Percentiles rank a stretch among this genome's conserved stretches.
phyloP scores from a whole-genome alignment of 2,113 vertebrate species.

The Hirundichthys speculiger region DNA sequence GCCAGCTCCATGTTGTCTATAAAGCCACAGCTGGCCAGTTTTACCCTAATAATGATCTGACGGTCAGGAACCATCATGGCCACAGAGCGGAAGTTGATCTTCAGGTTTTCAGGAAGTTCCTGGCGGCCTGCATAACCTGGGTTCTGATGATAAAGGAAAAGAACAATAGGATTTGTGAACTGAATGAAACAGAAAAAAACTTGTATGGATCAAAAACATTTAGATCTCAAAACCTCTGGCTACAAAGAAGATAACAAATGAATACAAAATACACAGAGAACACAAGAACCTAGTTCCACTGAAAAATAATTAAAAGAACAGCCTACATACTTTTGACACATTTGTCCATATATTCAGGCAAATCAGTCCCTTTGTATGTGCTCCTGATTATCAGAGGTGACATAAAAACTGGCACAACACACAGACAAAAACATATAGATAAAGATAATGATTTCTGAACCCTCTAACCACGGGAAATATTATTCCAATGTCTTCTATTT shows the following conservation, averaged over 20 bases:
- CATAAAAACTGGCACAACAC: too few relatives aligned
- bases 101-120: slow-evolving; percentile 96
- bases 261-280: too few relatives aligned
- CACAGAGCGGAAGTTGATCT: slow-evolving; percentile 95
- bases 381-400: too few relatives aligned
- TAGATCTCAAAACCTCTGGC: too few relatives aligned
- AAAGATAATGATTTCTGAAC: slow-evolving; percentile 11
- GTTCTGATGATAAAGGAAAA: slow-evolving; percentile 80
- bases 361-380: too few relatives aligned
- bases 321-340: too few relatives aligned
- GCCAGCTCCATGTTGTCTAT: slow-evolving; percentile 90
- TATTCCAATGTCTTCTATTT: slow-evolving; percentile 29
- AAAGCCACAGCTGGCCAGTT: slow-evolving; percentile 96
- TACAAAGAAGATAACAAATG: too few relatives aligned
- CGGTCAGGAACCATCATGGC: slow-evolving; percentile 99
- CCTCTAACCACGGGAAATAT: slow-evolving; percentile 8
- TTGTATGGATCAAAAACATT: too few relatives aligned
- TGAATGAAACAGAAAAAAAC: background rate
- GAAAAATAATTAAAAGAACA: too few relatives aligned
- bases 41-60: slow-evolving; percentile 97
- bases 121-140: slow-evolving; percentile 97
- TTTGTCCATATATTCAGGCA: too few relatives aligned
- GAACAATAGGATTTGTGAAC: background rate
- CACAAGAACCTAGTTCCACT: too few relatives aligned
- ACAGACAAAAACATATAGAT: too few relatives aligned